phyloP scores from a whole-genome alignment of 2,113 vertebrate species.

The Anser cygnoides region DNA sequence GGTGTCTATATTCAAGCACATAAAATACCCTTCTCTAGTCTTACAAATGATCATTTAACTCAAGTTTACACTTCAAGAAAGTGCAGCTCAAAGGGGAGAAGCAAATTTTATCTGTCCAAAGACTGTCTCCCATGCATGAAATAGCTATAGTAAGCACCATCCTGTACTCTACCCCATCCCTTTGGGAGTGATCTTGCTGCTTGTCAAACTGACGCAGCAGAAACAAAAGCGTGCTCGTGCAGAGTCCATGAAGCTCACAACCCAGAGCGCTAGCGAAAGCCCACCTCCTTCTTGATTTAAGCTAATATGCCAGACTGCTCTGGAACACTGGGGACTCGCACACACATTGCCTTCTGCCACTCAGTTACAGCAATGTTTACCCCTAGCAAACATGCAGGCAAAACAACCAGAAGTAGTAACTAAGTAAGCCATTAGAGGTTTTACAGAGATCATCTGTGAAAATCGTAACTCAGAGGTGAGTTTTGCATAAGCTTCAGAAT shows the following conservation, averaged over 20 bases:
- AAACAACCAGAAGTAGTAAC: neutral
- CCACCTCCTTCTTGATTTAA: neutral
- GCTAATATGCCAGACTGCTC: neutral
- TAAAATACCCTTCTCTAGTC: neutral
- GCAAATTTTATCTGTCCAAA: neutral
- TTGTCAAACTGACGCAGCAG: neutral
- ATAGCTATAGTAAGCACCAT: neutral
- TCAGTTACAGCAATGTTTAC: neutral
- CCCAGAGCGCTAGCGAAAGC: neutral
- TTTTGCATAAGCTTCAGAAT: neutral
- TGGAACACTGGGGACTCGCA: neutral
- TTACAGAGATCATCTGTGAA: neutral
- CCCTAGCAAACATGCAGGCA: neutral
- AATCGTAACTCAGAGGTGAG: neutral
- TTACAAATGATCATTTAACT: neutral
- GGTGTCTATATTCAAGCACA: neutral
- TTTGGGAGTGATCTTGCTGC: neutral
- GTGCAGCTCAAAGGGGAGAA: neutral
- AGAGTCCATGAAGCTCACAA: neutral
- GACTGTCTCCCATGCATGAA: neutral
- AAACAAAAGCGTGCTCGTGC: neutral
- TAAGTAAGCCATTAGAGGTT: neutral
- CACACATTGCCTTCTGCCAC: neutral
- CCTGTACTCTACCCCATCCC: neutral
- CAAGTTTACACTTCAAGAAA: neutral